These are phyloP conservation scores for Zootoca vivipara DNA, from an alignment of 2,113 vertebrate genomes.

Conservation along the genomic window DNA sequence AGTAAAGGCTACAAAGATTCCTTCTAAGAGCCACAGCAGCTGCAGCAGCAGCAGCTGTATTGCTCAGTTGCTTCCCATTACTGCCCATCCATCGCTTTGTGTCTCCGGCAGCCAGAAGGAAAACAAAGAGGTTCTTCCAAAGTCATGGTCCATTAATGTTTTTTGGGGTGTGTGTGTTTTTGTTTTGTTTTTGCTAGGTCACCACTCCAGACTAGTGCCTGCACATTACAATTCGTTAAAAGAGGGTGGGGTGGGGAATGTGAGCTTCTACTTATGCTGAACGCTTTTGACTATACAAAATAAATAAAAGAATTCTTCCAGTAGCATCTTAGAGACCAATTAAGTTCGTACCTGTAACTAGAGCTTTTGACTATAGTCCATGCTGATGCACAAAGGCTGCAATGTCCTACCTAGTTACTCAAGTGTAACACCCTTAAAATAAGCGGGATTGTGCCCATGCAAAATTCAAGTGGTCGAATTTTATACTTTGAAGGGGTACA, in stretches of 20 bases:
- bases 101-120: constrained; percentile 35
- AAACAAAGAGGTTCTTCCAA: constrained; percentile 49
- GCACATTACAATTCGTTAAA: background rate
- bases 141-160: background rate
- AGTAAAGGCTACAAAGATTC: background rate
- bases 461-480: background rate
- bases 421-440: background rate
- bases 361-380: background rate
- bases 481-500: background rate
- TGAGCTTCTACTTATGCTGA: background rate
- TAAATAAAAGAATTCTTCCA: too few relatives aligned
- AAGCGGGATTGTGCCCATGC: background rate
- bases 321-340: too few relatives aligned
- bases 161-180: too few relatives aligned
- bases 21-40: constrained; percentile 11
- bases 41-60: constrained; percentile 11
- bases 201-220: background rate
- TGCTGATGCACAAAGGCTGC: background rate
- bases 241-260: background rate
- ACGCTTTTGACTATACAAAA: background rate
- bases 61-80: constrained; percentile 7
- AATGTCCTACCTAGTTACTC: background rate
- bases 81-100: background rate
- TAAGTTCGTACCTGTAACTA: too few relatives aligned
- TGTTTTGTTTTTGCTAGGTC: background rate